Conservation (phyloP, 1,140 invertebrate genomes). For the Caenorhabditis elegans region DNA sequence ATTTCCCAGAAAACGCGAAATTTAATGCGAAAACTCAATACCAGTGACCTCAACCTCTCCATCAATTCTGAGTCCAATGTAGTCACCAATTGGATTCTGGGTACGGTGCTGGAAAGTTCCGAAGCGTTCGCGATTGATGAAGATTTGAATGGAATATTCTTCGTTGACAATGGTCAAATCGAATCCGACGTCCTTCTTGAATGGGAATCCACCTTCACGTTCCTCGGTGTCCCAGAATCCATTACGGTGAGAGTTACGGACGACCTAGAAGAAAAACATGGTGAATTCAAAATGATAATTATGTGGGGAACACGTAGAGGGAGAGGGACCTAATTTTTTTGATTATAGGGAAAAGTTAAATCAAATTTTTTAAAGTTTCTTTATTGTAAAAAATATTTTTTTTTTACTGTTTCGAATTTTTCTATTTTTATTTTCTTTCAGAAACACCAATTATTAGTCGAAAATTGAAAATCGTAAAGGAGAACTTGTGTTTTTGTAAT, state of each 20-base stretch:
- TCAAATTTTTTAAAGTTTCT: no score
- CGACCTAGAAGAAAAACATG: slow-evolving; percentile 50
- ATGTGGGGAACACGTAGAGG: no score
- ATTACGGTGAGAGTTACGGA: slow-evolving; percentile 55
- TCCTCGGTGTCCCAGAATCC: slow-evolving; percentile 61
- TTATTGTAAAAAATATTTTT: no score
- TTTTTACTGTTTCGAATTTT: no score
- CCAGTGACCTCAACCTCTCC: slow-evolving; percentile 63
- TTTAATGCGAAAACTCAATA: slow-evolving; percentile 51
- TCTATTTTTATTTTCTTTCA: no score
- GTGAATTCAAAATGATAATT: no score
- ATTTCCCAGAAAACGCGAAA: no score
- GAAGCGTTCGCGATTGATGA: slow-evolving; percentile 57
- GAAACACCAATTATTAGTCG: no score
- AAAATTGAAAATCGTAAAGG: no score
- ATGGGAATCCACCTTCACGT: slow-evolving; percentile 61
- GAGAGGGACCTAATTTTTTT: no score
- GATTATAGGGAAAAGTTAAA: no score
- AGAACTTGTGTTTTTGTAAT: no score
- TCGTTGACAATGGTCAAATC: slow-evolving; percentile 62
- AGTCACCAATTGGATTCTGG: slow-evolving; percentile 54
- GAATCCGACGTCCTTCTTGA: slow-evolving; percentile 62
- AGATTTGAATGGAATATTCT: slow-evolving; percentile 61
- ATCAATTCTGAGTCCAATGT: slow-evolving; percentile 56
- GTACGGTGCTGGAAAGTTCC: slow-evolving; percentile 61